phyloP scores from a whole-genome alignment of 2,888 invertebrate species.

The Sesia apiformis region DNA sequence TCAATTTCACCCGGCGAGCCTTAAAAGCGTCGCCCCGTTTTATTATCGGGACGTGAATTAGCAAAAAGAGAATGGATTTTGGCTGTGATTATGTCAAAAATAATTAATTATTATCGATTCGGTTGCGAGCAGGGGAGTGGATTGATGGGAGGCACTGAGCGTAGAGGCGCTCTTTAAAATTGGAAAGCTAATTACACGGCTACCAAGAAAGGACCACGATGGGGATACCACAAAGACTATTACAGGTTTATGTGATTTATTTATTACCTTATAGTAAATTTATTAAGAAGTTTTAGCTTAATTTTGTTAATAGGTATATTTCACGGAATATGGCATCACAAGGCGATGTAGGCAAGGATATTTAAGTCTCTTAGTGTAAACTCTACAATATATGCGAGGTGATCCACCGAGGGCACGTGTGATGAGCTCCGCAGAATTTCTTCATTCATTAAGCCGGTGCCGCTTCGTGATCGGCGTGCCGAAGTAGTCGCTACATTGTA shows the following conservation, averaged over 20 bases:
- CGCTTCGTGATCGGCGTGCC: constrained; percentile 58
- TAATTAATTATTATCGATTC: constrained; percentile 82
- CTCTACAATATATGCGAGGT: constrained; percentile 49
- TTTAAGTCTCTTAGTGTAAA: not conserved
- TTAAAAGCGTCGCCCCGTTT: constrained; percentile 66
- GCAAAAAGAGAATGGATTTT: constrained; percentile 79
- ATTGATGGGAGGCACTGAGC: constrained; percentile 53
- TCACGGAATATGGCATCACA: not conserved
- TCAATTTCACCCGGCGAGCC: constrained; percentile 61
- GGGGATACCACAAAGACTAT: constrained; percentile 37
- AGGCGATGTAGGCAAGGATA: not conserved
- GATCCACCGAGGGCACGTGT: constrained; percentile 36
- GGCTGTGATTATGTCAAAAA: constrained; percentile 81
- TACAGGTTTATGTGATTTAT: not conserved
- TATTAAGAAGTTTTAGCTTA: not conserved
- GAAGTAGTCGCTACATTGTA: constrained; percentile 44
- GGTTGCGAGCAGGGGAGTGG: constrained; percentile 52
- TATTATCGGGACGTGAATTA: constrained; percentile 79
- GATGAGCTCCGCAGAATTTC: constrained; percentile 53
- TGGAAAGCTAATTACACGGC: constrained; percentile 65
- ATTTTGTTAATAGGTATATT: not conserved
- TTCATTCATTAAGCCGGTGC: constrained; percentile 66
- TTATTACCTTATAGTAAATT: not conserved
- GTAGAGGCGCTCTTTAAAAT: constrained; percentile 59
- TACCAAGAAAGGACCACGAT: constrained; percentile 29